Conservation (phyloP, 2,888 invertebrate species). For the Nesidiocoris tenuis region DNA sequence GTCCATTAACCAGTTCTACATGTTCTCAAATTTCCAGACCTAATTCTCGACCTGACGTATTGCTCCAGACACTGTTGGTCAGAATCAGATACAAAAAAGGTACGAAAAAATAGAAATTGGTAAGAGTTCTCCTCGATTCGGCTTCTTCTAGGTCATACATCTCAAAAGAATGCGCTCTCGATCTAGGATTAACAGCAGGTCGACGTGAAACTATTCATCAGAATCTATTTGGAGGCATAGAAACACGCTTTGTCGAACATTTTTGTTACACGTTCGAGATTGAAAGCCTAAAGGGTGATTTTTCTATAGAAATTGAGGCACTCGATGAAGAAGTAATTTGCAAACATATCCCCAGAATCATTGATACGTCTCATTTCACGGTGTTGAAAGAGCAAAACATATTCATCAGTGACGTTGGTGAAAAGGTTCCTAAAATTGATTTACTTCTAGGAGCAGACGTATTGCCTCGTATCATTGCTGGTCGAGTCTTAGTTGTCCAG, state of each 20-base stretch:
- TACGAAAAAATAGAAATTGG: no score
- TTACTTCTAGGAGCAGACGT: conserved; percentile 32
- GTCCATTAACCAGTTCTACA: no score
- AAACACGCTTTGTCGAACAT: not conserved
- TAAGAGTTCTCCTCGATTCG: no score
- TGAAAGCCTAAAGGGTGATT: not conserved
- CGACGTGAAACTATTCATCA: not conserved
- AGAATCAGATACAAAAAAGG: no score
- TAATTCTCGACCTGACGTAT: no score
- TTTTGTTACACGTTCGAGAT: not conserved
- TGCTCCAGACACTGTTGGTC: no score
- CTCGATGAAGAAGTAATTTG: not conserved
- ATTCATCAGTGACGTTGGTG: not conserved
- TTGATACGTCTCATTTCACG: not conserved
- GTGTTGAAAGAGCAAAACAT: no score
- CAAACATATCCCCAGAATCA: not conserved
- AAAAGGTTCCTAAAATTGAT: conserved; percentile 4
- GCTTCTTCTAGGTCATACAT: conserved; percentile 1
- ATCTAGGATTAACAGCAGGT: not conserved
- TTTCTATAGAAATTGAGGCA: not conserved
- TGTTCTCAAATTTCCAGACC: no score
- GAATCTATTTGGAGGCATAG: not conserved
- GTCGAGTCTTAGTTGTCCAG: not conserved
- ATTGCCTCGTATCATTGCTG: conserved; percentile 11
- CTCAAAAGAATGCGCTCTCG: not conserved